Evolutionary conservation across 2,797 vertebrate genomes (phyloP).

Genomic region (Phoxinus dragarum): DNA sequence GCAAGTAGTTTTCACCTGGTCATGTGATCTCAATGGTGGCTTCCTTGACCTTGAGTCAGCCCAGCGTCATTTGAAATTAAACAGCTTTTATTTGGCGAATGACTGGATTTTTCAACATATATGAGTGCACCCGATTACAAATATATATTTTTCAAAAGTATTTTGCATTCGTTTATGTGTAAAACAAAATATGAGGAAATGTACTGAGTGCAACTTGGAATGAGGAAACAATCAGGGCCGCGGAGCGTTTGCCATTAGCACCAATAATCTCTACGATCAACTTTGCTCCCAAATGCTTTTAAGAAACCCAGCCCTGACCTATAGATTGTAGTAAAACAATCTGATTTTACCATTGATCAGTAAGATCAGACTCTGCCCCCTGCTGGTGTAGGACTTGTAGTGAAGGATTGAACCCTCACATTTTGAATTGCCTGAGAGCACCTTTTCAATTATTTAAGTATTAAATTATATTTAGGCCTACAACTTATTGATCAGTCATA

Average conservation of each 20-base stretch:
- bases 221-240: background rate
- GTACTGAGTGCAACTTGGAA: background rate
- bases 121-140: background rate
- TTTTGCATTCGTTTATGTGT: background rate
- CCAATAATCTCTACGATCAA: background rate
- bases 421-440: background rate
- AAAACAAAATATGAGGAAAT: background rate
- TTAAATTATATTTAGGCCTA: background rate
- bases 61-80: background rate
- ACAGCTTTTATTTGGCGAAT: background rate
- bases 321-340: background rate
- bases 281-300: no score
- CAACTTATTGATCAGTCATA: slow-evolving; percentile 10
- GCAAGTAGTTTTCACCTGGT: background rate
- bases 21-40: background rate
- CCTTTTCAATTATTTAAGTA: slow-evolving; percentile 2
- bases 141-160: background rate
- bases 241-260: background rate
- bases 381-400: slow-evolving; percentile 70
- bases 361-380: slow-evolving; percentile 76
- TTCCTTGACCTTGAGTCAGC: background rate
- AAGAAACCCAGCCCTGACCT: background rate
- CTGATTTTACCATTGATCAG: slow-evolving; percentile 53
- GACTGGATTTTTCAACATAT: background rate
- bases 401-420: slow-evolving; percentile 12